Conservation (phyloP, 1,140 invertebrate genomes). For the Leptinotarsa defecta region DNA sequence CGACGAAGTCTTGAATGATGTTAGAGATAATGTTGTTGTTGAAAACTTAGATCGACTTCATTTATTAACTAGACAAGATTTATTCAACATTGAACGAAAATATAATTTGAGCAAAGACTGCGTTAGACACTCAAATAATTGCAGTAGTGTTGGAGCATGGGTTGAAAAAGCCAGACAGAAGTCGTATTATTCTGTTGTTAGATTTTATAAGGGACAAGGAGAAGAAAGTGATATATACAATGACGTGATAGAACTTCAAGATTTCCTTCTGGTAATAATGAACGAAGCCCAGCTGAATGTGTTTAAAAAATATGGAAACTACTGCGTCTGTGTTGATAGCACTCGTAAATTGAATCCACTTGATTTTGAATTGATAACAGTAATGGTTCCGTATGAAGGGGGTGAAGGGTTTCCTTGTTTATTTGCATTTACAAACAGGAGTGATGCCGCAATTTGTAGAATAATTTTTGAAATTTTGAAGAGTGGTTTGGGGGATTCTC, state of each 20-base stretch:
- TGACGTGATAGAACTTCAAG: conserved; percentile 17
- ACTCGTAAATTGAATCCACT: conserved; percentile 26
- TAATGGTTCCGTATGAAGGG: conserved; percentile 25
- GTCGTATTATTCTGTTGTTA: too few species aligned
- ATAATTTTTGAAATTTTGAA: not conserved
- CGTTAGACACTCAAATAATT: too few species aligned
- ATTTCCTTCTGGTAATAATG: conserved; percentile 36
- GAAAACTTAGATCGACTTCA: conserved; percentile 1
- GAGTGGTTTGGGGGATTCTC: too few species aligned
- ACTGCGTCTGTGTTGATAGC: conserved; percentile 29
- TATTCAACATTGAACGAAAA: not conserved
- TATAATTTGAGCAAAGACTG: too few species aligned
- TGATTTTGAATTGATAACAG: conserved; percentile 19
- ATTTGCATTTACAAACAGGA: conserved; percentile 20
- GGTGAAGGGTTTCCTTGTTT: conserved; percentile 28
- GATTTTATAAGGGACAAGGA: too few species aligned
- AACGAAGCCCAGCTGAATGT: conserved; percentile 18
- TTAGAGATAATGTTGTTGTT: not conserved
- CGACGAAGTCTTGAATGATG: not conserved
- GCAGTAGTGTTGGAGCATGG: too few species aligned
- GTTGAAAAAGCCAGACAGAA: too few species aligned
- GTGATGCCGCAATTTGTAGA: conserved; percentile 24
- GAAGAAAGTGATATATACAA: too few species aligned
- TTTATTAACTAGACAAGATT: conserved; percentile 9
- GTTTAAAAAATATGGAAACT: conserved; percentile 19